A percentile compares a stretch with the other conserved stretches of the same genome.
Evolutionary conservation across 2,113 vertebrate genomes (phyloP).

Genomic region (Nannobrachium achirus): DNA sequence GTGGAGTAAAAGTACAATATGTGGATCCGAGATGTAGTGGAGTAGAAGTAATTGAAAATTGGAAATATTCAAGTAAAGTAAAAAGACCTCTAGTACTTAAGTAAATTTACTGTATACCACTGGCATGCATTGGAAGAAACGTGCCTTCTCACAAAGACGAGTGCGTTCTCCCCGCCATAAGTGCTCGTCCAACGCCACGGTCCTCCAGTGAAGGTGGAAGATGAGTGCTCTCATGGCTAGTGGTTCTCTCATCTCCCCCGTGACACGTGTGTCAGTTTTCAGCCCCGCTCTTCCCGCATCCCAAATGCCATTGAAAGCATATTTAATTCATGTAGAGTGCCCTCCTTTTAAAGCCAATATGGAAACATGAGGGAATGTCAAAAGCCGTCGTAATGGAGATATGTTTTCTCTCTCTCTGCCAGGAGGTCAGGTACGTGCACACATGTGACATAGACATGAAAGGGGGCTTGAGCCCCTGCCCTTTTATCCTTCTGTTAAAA

Average conservation of each 20-base stretch:
- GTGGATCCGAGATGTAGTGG: too few species aligned
- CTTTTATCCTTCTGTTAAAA: too few species aligned
- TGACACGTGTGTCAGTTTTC: neutral
- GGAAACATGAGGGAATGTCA: neutral
- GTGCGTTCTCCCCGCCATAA: constrained; percentile 24
- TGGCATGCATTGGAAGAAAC: neutral
- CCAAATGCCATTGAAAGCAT: neutral
- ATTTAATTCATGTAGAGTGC: constrained; percentile 3
- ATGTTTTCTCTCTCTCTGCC: neutral
- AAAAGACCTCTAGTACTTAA: too few species aligned
- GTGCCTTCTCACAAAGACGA: constrained; percentile 5
- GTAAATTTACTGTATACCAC: too few species aligned
- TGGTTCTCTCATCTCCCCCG: neutral
- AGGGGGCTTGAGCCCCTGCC: too few species aligned
- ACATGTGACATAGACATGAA: too few species aligned
- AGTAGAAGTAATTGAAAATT: too few species aligned
- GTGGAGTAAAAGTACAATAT: too few species aligned
- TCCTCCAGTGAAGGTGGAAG: constrained; percentile 3
- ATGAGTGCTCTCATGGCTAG: neutral
- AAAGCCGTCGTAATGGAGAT: constrained; percentile 5
- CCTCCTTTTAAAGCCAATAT: constrained; percentile 7
- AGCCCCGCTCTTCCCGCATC: neutral
- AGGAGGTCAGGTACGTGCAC: too few species aligned
- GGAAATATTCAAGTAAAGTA: too few species aligned
- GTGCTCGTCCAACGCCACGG: constrained; percentile 10